Evolutionary conservation across 2,888 invertebrate genomes (phyloP), one percentile per base, ranked within the genome.

Genomic region (Stenolophus ochropezus): DNA sequence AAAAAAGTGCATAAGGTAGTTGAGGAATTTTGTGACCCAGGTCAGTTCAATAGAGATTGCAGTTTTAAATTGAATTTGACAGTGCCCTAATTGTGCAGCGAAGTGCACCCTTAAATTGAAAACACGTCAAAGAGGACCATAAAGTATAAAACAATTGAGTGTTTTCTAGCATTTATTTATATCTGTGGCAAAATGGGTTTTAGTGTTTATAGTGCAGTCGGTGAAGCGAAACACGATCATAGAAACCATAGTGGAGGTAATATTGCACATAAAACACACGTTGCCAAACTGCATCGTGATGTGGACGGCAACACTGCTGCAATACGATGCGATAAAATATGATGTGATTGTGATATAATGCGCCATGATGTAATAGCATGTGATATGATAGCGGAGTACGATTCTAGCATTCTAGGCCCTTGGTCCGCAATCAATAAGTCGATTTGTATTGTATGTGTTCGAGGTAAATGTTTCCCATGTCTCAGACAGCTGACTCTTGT

Each of bases 381-480:
- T 16, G 69, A 69, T 69, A 69, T 69, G 33, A 73, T 73, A 73
- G 49, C 11, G 18, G 33, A 42, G 33, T 42, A 42, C 33, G 33
- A 42, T 42, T 42, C 65, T 18, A 56, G 56, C 56, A 65, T 1
- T 8, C 73, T 49, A 23, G 21, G 21, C 47, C 14, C 53, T 53
- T 20, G 71, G 25, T 71, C n/a, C 58, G 42, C 69, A 80, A 80
- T 80, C 80, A 80, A 80, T 80, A 80, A 73, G 73, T 73, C 73
- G 73, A 73, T 80, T 73, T 73, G 80, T 80, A 73, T 71, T 47
- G 71, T 71, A 79, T 79, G 80, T 73, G 69, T 58, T 16, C 49
- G 71, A 80, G 73, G 80, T 56, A 80, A 80, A 80, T 73, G 80
- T 73, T 71, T 27, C 53, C 56, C 47, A 71, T 80, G 80, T 80